A percentile compares a stretch with the other conserved stretches of the same genome.
phyloP scores from a whole-genome alignment of 1,140 invertebrate species.

The Vollenhovia emeryi region DNA sequence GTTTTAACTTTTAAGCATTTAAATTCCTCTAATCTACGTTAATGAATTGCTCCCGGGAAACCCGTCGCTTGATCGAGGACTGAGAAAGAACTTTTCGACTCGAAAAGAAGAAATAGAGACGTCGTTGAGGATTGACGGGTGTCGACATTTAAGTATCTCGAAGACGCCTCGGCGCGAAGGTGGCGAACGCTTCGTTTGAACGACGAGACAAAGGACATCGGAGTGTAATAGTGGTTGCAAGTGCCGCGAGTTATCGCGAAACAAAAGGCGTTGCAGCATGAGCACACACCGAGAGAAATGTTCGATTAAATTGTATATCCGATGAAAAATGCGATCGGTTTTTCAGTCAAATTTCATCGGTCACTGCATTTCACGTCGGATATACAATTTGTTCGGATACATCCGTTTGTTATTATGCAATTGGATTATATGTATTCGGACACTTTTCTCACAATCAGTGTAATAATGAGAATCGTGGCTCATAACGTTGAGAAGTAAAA shows the following conservation, averaged over 20 bases:
- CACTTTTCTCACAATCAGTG: too few species aligned
- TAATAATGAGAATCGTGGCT: neutral
- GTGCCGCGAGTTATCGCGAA: constrained; percentile 77
- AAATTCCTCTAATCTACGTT: too few species aligned
- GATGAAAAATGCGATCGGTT: too few species aligned
- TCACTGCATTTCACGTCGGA: too few species aligned
- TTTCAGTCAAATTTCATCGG: too few species aligned
- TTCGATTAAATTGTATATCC: too few species aligned
- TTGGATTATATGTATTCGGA: too few species aligned
- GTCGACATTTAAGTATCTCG: constrained; percentile 39
- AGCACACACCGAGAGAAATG: too few species aligned
- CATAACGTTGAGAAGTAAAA: neutral
- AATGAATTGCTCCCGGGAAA: too few species aligned
- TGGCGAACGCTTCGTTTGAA: constrained; percentile 65
- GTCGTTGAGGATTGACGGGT: neutral
- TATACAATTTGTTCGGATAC: too few species aligned
- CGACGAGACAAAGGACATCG: constrained; percentile 83
- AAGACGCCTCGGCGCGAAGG: neutral
- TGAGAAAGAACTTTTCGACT: neutral
- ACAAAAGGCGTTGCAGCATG: constrained; percentile 30
- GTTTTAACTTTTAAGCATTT: neutral
- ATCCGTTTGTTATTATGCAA: too few species aligned
- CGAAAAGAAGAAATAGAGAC: constrained; percentile 17
- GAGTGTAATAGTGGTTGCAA: constrained; percentile 80
- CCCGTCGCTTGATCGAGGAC: neutral